A percentile compares a stretch with the other conserved stretches of the same genome.
Conservation (phyloP, 2,888 invertebrate species). For the Drosophila mimica region DNA sequence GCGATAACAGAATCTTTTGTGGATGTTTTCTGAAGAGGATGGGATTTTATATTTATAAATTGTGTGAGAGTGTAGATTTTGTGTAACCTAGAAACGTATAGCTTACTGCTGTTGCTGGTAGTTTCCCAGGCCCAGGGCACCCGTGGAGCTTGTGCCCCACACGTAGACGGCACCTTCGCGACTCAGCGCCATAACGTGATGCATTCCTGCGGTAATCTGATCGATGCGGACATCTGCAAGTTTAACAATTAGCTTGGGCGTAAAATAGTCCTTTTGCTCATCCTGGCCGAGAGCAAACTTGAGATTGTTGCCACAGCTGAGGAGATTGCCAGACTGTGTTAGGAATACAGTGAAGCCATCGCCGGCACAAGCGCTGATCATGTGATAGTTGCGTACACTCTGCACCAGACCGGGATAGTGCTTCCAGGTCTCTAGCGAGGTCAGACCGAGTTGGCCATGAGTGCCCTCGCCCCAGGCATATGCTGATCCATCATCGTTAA, state of each 20-base stretch:
- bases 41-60: neutral
- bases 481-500: slow-evolving; percentile 87
- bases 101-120: slow-evolving; percentile 81
- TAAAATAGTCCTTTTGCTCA: slow-evolving; percentile 86
- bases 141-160: slow-evolving; percentile 88
- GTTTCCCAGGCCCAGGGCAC: slow-evolving; percentile 87
- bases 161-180: slow-evolving; percentile 88
- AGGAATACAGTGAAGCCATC: slow-evolving; percentile 89
- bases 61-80: neutral
- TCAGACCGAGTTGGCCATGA: slow-evolving; percentile 88
- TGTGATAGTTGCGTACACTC: slow-evolving; percentile 87
- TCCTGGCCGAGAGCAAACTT: slow-evolving; percentile 88
- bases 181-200: slow-evolving; percentile 88
- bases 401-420: slow-evolving; percentile 87
- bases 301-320: slow-evolving; percentile 89
- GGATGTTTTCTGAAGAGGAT: slow-evolving; percentile 75
- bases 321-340: slow-evolving; percentile 88
- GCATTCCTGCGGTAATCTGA: slow-evolving; percentile 87
- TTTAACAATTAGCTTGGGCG: slow-evolving; percentile 87
- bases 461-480: slow-evolving; percentile 90
- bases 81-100: neutral
- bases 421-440: slow-evolving; percentile 85
- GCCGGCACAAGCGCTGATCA: slow-evolving; percentile 88
- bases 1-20: slow-evolving; percentile 78
- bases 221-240: slow-evolving; percentile 87